Conservation (phyloP, 2,888 invertebrate genomes). For the Mesochorus sp. region DNA sequence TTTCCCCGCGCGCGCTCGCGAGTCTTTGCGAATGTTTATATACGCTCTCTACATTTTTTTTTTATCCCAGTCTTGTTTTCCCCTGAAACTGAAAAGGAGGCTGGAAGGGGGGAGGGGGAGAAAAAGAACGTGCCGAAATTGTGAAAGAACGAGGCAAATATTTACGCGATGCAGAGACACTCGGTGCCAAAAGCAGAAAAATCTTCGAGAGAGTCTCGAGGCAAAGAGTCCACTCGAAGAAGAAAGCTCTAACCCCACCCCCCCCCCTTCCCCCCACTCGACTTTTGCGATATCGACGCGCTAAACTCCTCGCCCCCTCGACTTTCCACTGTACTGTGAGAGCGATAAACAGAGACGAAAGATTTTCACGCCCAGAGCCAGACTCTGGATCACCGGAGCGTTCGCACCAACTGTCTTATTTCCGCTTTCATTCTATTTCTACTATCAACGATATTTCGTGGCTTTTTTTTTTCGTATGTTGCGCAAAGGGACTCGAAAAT, state of each 20-base stretch:
- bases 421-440: too few relatives aligned
- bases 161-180: constrained; percentile 43
- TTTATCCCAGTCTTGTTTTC: not conserved
- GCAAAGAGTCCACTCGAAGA: constrained; percentile 56
- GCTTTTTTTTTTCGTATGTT: too few relatives aligned
- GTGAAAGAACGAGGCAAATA: constrained; percentile 45
- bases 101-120: not conserved
- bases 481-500: too few relatives aligned
- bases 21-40: constrained; percentile 29
- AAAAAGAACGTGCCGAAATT: constrained; percentile 27
- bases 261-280: constrained; percentile 4
- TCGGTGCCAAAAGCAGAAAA: constrained; percentile 55
- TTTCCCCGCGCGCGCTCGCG: constrained; percentile 73
- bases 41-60: not conserved
- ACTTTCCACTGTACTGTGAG: not conserved
- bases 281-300: constrained; percentile 57
- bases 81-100: not conserved
- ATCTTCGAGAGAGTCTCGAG: constrained; percentile 36
- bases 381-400: too few relatives aligned
- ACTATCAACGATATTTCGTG: too few relatives aligned
- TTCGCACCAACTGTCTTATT: too few relatives aligned
- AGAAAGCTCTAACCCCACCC: constrained; percentile 16
- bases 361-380: constrained; percentile 45
- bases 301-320: constrained; percentile 28
- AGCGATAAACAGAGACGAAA: not conserved